Percentiles rank a stretch among this genome's conserved stretches.
Conservation (phyloP, 1,140 invertebrate genomes). For the Archegozetes longisetosus region DNA sequence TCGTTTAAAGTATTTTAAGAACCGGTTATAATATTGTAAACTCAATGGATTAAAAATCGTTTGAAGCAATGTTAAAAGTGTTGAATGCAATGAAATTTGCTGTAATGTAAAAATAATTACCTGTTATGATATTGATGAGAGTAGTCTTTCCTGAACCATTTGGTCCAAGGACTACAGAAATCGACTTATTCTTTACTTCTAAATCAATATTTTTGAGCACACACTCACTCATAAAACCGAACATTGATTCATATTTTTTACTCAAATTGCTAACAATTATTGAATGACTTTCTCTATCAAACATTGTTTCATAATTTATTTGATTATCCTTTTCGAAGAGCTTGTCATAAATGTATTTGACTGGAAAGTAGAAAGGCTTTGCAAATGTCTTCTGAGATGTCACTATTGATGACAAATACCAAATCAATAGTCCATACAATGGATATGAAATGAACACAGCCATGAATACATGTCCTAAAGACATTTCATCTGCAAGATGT, state of each 20-base stretch:
- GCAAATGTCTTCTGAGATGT: not conserved
- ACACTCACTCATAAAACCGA: not conserved
- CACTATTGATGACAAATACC: not conserved
- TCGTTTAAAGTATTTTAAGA: no score
- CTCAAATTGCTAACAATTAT: not conserved
- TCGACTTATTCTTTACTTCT: not conserved
- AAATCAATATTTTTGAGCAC: not conserved
- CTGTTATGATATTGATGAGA: constrained; percentile 21
- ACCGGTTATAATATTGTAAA: no score
- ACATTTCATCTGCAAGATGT: not conserved
- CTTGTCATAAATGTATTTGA: not conserved
- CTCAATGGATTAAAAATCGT: no score
- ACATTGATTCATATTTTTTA: not conserved
- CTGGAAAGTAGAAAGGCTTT: not conserved
- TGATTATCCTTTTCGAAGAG: not conserved
- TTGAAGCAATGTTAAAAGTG: no score
- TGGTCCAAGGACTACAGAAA: constrained; percentile 19
- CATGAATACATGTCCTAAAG: not conserved
- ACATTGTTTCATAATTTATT: not conserved
- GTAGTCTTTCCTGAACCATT: constrained; percentile 25
- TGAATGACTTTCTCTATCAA: not conserved
- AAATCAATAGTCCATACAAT: not conserved
- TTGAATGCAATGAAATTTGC: no score
- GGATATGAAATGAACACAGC: not conserved
- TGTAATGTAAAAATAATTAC: no score